phyloP scores from a whole-genome alignment of 30 jellyfish, hydroid and myxozoan genomes.

The Aurelia sp. region DNA sequence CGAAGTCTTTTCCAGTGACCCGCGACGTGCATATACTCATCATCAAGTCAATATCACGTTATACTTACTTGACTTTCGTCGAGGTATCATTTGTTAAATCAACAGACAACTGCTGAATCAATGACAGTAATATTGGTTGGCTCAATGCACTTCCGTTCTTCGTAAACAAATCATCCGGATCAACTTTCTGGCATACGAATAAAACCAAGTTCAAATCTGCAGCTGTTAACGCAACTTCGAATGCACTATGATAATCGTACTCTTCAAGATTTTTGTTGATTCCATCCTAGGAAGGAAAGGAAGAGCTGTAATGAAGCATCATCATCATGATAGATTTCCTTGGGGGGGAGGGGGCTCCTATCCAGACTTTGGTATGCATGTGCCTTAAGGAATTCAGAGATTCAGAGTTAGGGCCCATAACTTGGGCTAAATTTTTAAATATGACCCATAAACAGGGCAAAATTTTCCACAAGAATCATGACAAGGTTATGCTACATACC shows the following conservation, averaged over 20 bases:
- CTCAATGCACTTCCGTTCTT: conserved; percentile 35
- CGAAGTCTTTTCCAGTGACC: background rate
- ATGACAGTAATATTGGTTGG: conserved; percentile 80
- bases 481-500: too few species aligned
- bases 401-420: too few species aligned
- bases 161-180: conserved; percentile 76
- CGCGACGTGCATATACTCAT: background rate
- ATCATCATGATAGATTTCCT: too few species aligned
- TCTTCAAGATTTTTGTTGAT: conserved; percentile 33
- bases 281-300: conserved; percentile 9
- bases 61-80: conserved; percentile 72
- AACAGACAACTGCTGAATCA: conserved; percentile 85
- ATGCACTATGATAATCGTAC: conserved; percentile 65
- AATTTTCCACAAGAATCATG: too few species aligned
- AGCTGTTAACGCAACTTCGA: conserved; percentile 76
- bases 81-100: conserved; percentile 78
- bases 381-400: too few species aligned
- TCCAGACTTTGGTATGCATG: too few species aligned
- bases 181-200: conserved; percentile 71
- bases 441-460: too few species aligned
- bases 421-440: too few species aligned
- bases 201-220: conserved; percentile 67
- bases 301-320: background rate
- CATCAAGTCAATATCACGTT: background rate
- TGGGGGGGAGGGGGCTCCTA: too few species aligned